A percentile compares a stretch with the other conserved stretches of the same genome.
These are phyloP conservation scores for Camelus bactrianus DNA, from an alignment of 2,113 vertebrate species.

Conservation along the genomic window DNA sequence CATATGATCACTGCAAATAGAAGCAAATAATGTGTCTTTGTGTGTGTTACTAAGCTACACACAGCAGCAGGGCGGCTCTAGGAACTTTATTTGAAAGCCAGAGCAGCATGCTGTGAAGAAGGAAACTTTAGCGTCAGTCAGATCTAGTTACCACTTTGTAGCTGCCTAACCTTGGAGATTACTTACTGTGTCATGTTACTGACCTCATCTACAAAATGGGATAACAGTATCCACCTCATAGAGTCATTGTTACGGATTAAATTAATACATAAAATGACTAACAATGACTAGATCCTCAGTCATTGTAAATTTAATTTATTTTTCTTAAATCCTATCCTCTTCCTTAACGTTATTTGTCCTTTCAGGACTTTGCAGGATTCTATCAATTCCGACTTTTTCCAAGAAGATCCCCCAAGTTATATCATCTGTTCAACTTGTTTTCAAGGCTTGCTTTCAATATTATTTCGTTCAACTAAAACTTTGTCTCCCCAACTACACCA, in stretches of 20 bases:
- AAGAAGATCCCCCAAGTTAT: not conserved
- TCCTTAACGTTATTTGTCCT: not conserved
- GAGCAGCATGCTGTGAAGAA: not conserved
- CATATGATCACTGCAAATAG: constrained; percentile 37
- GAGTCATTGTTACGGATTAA: not conserved
- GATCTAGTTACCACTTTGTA: constrained; percentile 17
- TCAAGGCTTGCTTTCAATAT: constrained; percentile 35
- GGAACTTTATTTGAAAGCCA: constrained; percentile 28
- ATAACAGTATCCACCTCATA: not conserved
- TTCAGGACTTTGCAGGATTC: not conserved
- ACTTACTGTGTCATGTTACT: not conserved
- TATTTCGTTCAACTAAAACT: constrained; percentile 39
- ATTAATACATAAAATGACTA: constrained; percentile 35
- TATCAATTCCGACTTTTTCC: constrained; percentile 36
- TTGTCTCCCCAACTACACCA: constrained; percentile 24
- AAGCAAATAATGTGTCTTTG: constrained; percentile 57
- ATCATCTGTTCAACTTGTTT: not conserved
- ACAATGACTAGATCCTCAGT: not conserved
- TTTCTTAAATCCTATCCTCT: constrained; percentile 14
- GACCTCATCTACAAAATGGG: constrained; percentile 14
- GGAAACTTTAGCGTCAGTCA: not conserved
- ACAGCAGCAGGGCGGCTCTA: constrained; percentile 29
- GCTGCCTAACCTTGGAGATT: not conserved
- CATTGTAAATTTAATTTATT: not conserved
- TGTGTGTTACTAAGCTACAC: constrained; percentile 3